A percentile compares a stretch with the other conserved stretches of the same genome.
Conservation (phyloP, 2,113 vertebrate species). For the Naja naja region DNA sequence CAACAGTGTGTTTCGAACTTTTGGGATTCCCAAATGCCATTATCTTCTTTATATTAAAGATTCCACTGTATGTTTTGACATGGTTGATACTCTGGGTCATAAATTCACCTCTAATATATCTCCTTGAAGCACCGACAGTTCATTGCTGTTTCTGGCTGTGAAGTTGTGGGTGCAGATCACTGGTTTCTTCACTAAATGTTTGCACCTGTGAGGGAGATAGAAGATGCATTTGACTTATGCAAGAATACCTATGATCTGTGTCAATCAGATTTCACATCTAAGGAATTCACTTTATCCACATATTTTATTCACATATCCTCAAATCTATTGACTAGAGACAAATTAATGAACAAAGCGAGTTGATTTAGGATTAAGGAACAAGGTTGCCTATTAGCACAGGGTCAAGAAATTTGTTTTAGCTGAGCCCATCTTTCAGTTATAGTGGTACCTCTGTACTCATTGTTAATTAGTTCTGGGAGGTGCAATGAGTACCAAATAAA, state of each 20-base stretch:
- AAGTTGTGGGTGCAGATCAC: constrained; percentile 82
- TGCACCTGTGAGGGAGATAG: constrained; percentile 33
- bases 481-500: neutral
- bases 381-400: neutral
- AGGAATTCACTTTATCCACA: neutral
- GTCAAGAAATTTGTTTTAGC: neutral
- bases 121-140: constrained; percentile 81
- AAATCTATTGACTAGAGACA: neutral
- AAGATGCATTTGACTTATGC: neutral
- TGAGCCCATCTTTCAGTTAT: neutral
- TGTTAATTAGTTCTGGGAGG: neutral
- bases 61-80: too few species aligned
- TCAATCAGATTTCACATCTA: neutral
- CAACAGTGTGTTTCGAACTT: neutral
- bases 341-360: neutral
- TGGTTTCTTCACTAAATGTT: constrained; percentile 44
- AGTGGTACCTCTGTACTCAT: neutral
- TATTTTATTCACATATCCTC: too few species aligned
- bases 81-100: neutral
- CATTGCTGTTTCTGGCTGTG: constrained; percentile 85
- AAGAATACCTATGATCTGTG: neutral
- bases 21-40: neutral
- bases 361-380: neutral
- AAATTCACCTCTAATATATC: constrained; percentile 78
- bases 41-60: neutral